A percentile compares a stretch with the other conserved stretches of the same genome.
Conservation (phyloP, 2,797 vertebrate genomes). For the Tenualosa ilisha region DNA sequence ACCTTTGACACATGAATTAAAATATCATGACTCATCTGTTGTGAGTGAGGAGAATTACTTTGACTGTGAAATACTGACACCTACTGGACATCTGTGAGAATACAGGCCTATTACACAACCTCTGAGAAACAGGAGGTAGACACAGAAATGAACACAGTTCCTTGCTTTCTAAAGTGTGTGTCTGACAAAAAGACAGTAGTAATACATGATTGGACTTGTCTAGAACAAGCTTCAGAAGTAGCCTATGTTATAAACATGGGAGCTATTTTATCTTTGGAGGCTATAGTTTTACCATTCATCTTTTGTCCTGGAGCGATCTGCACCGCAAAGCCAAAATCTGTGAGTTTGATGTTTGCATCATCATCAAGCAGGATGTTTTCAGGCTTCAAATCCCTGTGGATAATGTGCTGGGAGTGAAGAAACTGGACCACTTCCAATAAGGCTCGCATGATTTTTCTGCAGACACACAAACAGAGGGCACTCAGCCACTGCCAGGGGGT, state of each 20-base stretch:
- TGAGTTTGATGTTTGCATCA: constrained; percentile 94
- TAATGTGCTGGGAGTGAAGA: constrained; percentile 88
- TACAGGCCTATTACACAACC: constrained; percentile 30
- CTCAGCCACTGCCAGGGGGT: no score
- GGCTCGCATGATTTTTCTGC: constrained; percentile 92
- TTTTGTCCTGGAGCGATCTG: constrained; percentile 78
- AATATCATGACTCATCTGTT: constrained; percentile 9
- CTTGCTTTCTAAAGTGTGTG: not conserved
- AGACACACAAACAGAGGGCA: constrained; percentile 26
- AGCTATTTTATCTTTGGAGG: not conserved
- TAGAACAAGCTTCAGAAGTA: not conserved
- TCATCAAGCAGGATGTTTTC: constrained; percentile 97
- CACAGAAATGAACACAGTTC: not conserved
- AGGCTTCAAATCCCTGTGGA: constrained; percentile 94
- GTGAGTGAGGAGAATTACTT: not conserved
- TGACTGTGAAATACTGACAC: constrained; percentile 9
- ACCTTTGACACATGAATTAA: constrained; percentile 57
- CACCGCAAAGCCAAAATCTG: constrained; percentile 94
- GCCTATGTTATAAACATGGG: not conserved
- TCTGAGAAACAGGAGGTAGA: no score
- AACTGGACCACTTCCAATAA: constrained; percentile 89
- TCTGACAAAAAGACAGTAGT: not conserved
- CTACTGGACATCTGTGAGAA: constrained; percentile 41
- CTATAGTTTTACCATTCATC: constrained; percentile 79
- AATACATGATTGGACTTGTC: not conserved